These are phyloP conservation scores for Petrolisthes cinctipes DNA, from an alignment of 2,888 invertebrate genomes.

Conservation along the genomic window DNA sequence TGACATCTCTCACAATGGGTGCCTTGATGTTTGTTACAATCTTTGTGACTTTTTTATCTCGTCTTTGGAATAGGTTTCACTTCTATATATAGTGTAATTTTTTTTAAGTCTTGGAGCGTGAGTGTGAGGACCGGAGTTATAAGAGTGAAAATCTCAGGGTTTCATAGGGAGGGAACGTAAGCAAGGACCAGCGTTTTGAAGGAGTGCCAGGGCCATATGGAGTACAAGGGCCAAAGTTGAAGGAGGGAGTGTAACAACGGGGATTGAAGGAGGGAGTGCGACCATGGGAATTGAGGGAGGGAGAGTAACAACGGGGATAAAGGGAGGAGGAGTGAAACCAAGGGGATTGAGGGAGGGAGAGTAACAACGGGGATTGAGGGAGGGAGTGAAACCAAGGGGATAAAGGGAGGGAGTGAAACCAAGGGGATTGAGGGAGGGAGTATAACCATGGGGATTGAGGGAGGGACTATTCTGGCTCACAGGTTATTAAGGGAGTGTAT, in stretches of 20 bases:
- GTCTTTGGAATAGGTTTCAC: too few species aligned
- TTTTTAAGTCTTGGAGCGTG: too few species aligned
- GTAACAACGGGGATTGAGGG: background rate
- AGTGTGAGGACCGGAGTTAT: too few species aligned
- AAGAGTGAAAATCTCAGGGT: too few species aligned
- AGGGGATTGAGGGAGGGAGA: background rate
- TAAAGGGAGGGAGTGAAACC: background rate
- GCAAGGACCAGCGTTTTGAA: background rate
- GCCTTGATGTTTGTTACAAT: too few species aligned
- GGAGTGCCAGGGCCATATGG: background rate
- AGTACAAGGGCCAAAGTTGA: background rate
- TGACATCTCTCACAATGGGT: too few species aligned
- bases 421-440: background rate
- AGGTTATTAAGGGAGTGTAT: background rate
- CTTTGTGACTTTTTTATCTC: too few species aligned
- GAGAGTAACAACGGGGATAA: background rate
- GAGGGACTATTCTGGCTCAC: background rate
- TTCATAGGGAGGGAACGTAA: background rate
- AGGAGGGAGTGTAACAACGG: background rate
- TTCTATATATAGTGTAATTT: too few species aligned
- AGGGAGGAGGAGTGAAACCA: background rate
- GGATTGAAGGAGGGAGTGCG: background rate
- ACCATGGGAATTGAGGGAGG: background rate
- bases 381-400: background rate
- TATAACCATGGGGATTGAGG: background rate